These are phyloP conservation scores for Cotesia chilonis DNA, from an alignment of 1,140 invertebrate genomes.

Conservation along the genomic window DNA sequence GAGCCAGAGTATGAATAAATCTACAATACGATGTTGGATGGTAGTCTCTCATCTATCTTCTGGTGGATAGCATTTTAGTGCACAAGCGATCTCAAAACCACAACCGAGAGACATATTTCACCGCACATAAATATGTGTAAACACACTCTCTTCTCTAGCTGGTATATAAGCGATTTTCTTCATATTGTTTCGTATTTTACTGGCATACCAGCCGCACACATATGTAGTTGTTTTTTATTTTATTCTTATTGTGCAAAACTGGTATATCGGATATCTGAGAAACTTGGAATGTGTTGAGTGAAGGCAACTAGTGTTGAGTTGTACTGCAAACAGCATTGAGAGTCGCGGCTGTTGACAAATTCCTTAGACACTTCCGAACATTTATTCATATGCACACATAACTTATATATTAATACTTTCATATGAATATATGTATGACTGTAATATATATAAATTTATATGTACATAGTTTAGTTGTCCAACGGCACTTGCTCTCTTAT, in stretches of 20 bases:
- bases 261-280: slow-evolving; percentile 18
- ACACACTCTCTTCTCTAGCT: not conserved
- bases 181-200: slow-evolving; percentile 10
- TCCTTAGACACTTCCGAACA: slow-evolving; percentile 29
- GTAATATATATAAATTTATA: not conserved
- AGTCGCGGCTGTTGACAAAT: slow-evolving; percentile 33
- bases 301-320: slow-evolving; percentile 32
- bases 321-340: slow-evolving; percentile 25
- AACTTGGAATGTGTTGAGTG: slow-evolving; percentile 33
- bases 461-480: no score
- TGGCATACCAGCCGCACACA: not conserved
- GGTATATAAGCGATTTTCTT: not conserved
- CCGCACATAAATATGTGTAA: not conserved
- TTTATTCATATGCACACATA: slow-evolving; percentile 14
- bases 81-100: not conserved
- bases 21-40: no score
- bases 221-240: not conserved
- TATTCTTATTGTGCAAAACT: not conserved
- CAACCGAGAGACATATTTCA: not conserved
- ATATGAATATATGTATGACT: slow-evolving; percentile 24
- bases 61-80: not conserved
- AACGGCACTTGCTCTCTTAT: slow-evolving; percentile 18
- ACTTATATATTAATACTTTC: slow-evolving; percentile 7
- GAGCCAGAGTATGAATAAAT: no score
- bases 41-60: no score